These are phyloP conservation scores for Lucilia sericata DNA, from an alignment of 1,140 invertebrate species.

Conservation along the genomic window DNA sequence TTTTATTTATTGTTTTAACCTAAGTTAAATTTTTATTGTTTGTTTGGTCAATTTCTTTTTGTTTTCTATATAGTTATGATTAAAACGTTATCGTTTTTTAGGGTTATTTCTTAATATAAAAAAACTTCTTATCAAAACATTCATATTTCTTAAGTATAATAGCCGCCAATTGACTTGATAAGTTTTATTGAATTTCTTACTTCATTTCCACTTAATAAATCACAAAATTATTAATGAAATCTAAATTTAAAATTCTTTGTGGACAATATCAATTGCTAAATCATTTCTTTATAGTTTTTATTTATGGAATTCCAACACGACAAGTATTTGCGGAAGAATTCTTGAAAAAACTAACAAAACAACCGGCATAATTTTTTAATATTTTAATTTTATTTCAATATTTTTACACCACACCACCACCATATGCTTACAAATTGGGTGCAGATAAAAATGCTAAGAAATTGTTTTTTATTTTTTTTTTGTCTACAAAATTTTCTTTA, in stretches of 20 bases:
- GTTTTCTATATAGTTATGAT: neutral
- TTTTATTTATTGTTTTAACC: neutral
- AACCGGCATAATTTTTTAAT: conserved; percentile 3
- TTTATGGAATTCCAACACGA: conserved; percentile 3
- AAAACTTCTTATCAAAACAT: too few species aligned
- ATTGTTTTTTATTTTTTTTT: too few species aligned
- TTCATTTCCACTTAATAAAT: neutral
- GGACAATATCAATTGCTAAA: too few species aligned
- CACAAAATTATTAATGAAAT: neutral
- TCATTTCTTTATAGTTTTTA: neutral
- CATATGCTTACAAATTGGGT: conserved; percentile 14
- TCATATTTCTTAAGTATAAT: neutral
- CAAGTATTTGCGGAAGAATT: neutral
- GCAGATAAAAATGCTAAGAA: too few species aligned
- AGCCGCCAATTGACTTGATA: neutral
- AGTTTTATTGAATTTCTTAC: neutral
- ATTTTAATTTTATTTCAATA: neutral
- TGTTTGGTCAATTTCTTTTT: conserved; percentile 1
- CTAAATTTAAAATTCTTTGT: neutral
- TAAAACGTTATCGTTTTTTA: neutral
- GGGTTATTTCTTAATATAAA: neutral
- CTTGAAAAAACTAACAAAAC: neutral
- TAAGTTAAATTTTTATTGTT: neutral
- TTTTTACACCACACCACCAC: neutral
- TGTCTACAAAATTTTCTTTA: too few species aligned